Base-by-base conservation (phyloP, 2,888 invertebrate species). In the Clivina fossor region DNA sequence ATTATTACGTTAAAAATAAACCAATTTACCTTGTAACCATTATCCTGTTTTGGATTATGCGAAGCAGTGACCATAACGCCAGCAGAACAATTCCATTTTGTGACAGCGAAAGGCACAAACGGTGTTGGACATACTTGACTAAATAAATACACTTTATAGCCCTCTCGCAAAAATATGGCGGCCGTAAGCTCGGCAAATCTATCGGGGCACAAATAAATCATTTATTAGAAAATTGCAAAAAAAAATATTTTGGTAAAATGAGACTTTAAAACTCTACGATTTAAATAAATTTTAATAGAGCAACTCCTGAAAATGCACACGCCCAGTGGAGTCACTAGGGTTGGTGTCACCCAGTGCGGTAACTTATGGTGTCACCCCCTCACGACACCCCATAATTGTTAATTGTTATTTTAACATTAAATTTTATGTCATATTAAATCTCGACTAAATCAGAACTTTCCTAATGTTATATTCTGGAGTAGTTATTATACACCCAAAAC, bases 1-100 rank as follows among this genome's bases (percentile, higher is more conserved):
- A 18, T 40, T 4, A 40, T 8, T 3, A 20, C 16, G n/a, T 2
- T 40, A 13, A 4, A 9, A 40, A 19, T 22, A 16, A 24, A 13
- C 24, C 9, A 7, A 43, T 9, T 11, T 64, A 74, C 74, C 78
- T 99, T 99, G 69, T 97, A 99, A 1, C 98, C 98, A 73, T 98
- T 98, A 70, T 98, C 98, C 0, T 86, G 86, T 71, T 90, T 94
- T 35, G 96, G 87, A 75, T 99, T 99, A 72, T 99, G 99, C 0
- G 98, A 98, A 0, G 99, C 99, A 0, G 99, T 99, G 58, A 99
- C 93, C 97, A 99, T 97, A n/a, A 97, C 82, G 33, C 99, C 99
- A 67, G 88, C 90, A 1, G 85, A 84, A 51, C 90, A 88, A 13
- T 84, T 81, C 56, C 84, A 83, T 60, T 84, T 77, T 2, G 79